Conservation (phyloP, 1,140 invertebrate species). For the Leptinotarsa lineolata region DNA sequence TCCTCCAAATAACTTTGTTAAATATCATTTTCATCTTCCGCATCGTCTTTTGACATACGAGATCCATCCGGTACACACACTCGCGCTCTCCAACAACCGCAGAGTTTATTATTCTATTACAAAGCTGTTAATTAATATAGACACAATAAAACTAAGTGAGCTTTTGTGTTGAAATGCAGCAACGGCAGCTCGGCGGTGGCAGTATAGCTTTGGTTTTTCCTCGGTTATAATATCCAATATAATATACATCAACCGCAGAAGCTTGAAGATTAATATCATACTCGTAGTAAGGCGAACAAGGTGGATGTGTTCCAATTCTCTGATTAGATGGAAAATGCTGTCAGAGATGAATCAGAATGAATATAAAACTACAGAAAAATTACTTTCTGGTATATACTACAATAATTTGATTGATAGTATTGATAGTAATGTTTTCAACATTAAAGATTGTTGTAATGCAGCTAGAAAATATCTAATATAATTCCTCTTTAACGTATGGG, state of each 20-base stretch:
- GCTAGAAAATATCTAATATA: too few species aligned
- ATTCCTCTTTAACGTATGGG: too few species aligned
- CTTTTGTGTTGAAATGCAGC: conserved; percentile 43
- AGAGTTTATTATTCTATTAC: conserved; percentile 41
- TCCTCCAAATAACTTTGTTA: too few species aligned
- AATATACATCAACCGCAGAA: conserved; percentile 56
- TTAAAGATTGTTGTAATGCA: too few species aligned
- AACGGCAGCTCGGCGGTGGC: conserved; percentile 57
- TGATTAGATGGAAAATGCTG: background rate
- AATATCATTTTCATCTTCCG: too few species aligned
- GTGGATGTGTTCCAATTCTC: conserved; percentile 34
- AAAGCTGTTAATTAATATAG: conserved; percentile 51
- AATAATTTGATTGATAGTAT: too few species aligned
- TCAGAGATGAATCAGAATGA: background rate
- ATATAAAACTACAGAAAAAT: too few species aligned
- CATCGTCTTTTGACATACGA: background rate
- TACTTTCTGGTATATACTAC: too few species aligned
- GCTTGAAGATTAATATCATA: conserved; percentile 54
- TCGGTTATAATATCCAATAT: conserved; percentile 55
- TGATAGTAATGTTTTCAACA: too few species aligned
- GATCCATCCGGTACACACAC: conserved; percentile 10
- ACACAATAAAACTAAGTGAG: conserved; percentile 47
- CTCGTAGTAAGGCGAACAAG: conserved; percentile 47
- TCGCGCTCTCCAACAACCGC: conserved; percentile 8
- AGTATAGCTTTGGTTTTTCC: conserved; percentile 59